phyloP scores from a whole-genome alignment of 1,140 invertebrate genomes.

The Rhizoglyphus robini region DNA sequence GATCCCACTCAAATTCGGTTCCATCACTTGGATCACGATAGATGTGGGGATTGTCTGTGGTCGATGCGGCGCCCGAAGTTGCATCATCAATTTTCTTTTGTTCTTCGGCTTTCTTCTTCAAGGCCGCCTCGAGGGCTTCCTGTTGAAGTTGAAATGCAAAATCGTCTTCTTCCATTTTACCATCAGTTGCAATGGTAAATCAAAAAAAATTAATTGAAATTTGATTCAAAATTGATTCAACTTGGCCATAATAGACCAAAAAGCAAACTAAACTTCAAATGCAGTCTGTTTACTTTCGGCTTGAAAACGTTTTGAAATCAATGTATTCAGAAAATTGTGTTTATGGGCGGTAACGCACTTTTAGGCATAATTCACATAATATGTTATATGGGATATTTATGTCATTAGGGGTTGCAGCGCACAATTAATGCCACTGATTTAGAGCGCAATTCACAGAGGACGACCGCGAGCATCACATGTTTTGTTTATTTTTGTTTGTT shows the following conservation, averaged over 20 bases:
- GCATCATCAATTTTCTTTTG: constrained; percentile 29
- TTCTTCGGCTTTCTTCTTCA: constrained; percentile 28
- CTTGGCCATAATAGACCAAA: background rate
- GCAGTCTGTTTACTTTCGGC: background rate
- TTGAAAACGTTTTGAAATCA: no score
- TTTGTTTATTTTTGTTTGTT: no score
- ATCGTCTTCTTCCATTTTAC: constrained; percentile 2
- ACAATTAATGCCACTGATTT: no score
- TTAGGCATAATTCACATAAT: no score
- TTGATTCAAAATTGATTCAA: background rate
- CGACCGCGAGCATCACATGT: no score
- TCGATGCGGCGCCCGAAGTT: constrained; percentile 37
- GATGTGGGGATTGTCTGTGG: constrained; percentile 57
- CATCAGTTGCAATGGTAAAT: background rate
- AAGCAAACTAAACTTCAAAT: background rate
- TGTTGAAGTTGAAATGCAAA: constrained; percentile 18
- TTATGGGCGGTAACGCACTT: no score
- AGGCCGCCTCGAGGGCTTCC: background rate
- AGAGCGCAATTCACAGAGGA: no score
- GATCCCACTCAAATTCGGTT: constrained; percentile 78
- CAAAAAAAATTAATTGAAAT: background rate
- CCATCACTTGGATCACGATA: constrained; percentile 74
- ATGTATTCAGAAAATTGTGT: no score
- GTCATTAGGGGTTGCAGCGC: no score
- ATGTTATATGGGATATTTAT: no score